Evolutionary conservation across 2,888 invertebrate genomes (phyloP), one percentile per base, ranked within the genome.

Genomic region (Caenorhabditis drosophilae): DNA sequence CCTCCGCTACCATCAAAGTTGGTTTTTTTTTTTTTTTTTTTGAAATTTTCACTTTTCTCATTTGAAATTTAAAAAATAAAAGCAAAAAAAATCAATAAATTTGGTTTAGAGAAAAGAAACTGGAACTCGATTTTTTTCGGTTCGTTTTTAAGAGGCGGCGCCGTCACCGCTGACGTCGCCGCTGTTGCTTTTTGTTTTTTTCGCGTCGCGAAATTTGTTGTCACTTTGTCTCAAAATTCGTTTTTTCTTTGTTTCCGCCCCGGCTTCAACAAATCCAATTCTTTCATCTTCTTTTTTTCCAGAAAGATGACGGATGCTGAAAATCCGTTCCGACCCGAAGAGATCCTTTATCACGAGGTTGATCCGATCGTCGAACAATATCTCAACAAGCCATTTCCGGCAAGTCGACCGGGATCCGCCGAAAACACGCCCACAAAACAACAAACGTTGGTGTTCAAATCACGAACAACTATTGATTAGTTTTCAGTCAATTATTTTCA

Each of bases 361-460:
- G 83, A 84, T 49, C 83, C 83, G 15, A 83, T 83, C 34, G 83
- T 83, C 27, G 81, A 84, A 47, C 76, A 78, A 31, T 83, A 82
- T 62, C 67, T 78, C 3, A 78, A 76, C 46, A 72, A 76, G 25
- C 83, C 83, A 34, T 83, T 75, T 41, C 75, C 75, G 26, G 70
- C 71, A 4, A 58, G 58, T 16, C 41, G 67, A 31, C 73, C 75
- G 12, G 73, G 75, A 25, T 69, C 69, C 6, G 64, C 73, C 0
- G 60, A 70, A 40, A 62, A 62, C 20, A 70, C 73, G n/a, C 75
- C 75, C 4, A 63, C 71, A 12, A 67, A 66, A 49, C 66, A 63
- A 42, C 45, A 53, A 50, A 36, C 56, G 56, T 56, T 12, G 36
- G 56, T 55, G 23, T 22, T 2, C 15, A 20, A 55, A 34, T 18